A percentile compares a stretch with the other conserved stretches of the same genome.
Conservation (phyloP, 2,888 invertebrate species). For the Ptychoptera contaminata region DNA sequence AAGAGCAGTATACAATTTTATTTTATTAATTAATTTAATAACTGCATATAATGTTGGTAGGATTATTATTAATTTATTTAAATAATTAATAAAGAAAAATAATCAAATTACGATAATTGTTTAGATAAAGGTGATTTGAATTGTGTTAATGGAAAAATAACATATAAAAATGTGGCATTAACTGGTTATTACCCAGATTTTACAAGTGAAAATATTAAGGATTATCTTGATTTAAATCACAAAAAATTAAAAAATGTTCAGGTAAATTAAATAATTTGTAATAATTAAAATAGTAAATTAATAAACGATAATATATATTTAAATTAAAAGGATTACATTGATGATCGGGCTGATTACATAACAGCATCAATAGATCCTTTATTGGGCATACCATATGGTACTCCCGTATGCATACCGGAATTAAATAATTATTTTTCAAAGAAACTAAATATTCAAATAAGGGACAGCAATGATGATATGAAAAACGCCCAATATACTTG, state of each 20-base stretch:
- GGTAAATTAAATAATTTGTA: neutral
- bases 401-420: neutral
- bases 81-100: too few species aligned
- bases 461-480: neutral
- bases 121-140: too few species aligned
- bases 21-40: too few species aligned
- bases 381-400: neutral
- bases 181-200: neutral
- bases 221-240: neutral
- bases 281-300: neutral
- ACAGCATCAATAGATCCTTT: neutral
- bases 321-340: neutral
- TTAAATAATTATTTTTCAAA: neutral
- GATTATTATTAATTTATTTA: too few species aligned
- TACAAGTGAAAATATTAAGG: neutral
- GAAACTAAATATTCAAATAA: neutral
- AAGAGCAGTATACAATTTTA: too few species aligned
- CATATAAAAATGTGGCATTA: neutral
- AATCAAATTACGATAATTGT: too few species aligned
- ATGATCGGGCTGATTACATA: neutral
- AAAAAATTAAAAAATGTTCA: neutral
- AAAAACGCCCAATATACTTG: neutral
- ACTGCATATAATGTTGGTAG: too few species aligned
- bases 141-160: neutral
- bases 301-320: neutral